phyloP scores from a whole-genome alignment of 2,113 vertebrate genomes.

The Fukomys damarensis region DNA sequence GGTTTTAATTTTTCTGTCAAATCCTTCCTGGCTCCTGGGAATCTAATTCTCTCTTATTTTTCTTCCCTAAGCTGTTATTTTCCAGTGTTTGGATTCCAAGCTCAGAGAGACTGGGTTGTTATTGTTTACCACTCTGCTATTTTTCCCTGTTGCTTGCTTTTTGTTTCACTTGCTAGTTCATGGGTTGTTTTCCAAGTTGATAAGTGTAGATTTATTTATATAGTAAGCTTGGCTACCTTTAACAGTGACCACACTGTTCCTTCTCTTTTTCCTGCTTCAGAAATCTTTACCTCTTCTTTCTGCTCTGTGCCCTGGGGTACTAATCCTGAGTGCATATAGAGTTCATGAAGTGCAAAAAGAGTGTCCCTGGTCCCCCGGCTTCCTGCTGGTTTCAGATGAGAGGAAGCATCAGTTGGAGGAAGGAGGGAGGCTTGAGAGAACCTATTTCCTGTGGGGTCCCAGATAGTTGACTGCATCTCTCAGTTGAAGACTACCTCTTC shows the following conservation, averaged over 20 bases:
- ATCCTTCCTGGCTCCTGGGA: not conserved
- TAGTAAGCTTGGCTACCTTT: not conserved
- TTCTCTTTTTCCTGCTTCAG: not conserved
- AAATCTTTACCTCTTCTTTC: not conserved
- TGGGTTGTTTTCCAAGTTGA: not conserved
- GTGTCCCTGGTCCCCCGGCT: not conserved
- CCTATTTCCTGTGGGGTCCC: not conserved
- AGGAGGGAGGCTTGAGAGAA: not conserved
- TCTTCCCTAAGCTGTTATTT: not conserved
- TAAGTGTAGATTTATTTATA: not conserved
- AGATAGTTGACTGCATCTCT: not conserved
- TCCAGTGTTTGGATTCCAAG: not conserved
- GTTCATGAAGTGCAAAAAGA: too few relatives aligned
- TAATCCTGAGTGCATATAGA: not conserved
- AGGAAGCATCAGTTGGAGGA: not conserved
- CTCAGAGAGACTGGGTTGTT: not conserved
- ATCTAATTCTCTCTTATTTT: not conserved
- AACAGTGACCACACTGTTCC: not conserved
- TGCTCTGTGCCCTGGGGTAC: not conserved
- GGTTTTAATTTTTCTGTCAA: not conserved
- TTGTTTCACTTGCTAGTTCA: not conserved
- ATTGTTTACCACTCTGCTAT: not conserved
- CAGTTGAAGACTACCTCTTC: not conserved
- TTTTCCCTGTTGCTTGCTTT: not conserved
- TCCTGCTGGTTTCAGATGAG: not conserved